Base-by-base conservation (phyloP, 2,888 invertebrate species). In the Horisme vitalbata region DNA sequence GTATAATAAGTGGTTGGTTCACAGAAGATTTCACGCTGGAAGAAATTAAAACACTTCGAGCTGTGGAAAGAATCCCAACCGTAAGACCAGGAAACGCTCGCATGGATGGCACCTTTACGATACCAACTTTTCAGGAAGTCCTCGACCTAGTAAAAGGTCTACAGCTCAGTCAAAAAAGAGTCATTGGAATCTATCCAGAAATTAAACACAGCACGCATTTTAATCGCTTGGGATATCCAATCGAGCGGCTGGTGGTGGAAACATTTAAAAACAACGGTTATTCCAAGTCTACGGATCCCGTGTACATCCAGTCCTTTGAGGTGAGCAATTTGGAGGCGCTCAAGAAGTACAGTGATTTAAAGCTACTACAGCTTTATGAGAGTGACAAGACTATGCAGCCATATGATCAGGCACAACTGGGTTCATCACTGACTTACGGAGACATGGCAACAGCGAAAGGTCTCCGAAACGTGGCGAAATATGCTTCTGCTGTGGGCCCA, bases 271-370 rank as follows among this genome's bases (percentile, higher is more conserved):
- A 44, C 8, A 85, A 86, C 37, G 83, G 83, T 0, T 88, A 86
- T 41, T 50, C 41, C 4, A 73, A 65, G n/a, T 50, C 55, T 4
- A 46, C 67, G 1, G 75, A 78, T 30, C 83, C 83, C 1, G 75
- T 81, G 12, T 85, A 79, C 34, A 87, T 88, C 21, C 87, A 88
- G 54, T 88, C 87, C 1, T 86, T 88, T 50, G 86, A 88, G 71
- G 63, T 86, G 1, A 75, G 56, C 30, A 86, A 85, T 59, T 70
- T 87, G 30, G 82, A 79, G 54, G 70, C 77, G 45, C 60, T 88
- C 0, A 83, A 78, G 52, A 63, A 68, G 13, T 66, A 79, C 0
- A 86, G 86, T 3, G 58, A 73, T 21, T 55, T 88, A 3, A 63
- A 75, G 10, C 59, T 88, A 3, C 52, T 87, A 23, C 87, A 88